Evolutionary conservation across 2,888 invertebrate genomes (phyloP).

Genomic region (Lasioglossum leucozonium): DNA sequence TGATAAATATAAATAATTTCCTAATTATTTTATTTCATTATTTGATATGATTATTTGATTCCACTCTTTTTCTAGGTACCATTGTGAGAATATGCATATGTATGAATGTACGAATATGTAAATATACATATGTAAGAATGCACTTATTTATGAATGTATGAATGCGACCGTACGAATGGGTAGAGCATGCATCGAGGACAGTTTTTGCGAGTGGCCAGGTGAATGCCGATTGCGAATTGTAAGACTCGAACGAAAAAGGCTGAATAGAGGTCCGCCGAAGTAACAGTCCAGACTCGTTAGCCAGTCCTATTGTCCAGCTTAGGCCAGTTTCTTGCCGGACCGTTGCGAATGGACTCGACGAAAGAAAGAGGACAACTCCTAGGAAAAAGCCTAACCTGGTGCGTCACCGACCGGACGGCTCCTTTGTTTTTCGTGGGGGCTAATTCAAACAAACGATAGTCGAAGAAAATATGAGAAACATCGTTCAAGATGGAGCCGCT

Average conservation of each 20-base stretch:
- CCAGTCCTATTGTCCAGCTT: neutral
- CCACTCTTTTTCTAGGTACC: no score
- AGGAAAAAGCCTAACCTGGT: neutral
- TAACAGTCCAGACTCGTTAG: conserved; percentile 11
- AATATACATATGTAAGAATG: no score
- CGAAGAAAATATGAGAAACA: conserved; percentile 63
- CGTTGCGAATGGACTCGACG: neutral
- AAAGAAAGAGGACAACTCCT: neutral
- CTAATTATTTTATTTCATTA: no score
- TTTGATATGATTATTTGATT: no score
- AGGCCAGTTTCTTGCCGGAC: neutral
- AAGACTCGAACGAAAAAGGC: neutral
- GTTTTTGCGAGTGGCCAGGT: neutral
- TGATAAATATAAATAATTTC: no score
- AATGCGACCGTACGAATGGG: no score
- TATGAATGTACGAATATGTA: no score
- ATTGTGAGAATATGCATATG: no score
- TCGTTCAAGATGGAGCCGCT: conserved; percentile 55
- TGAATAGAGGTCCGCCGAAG: neutral
- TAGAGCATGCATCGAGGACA: neutral
- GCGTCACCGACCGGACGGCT: neutral
- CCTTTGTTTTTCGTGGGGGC: conserved; percentile 5
- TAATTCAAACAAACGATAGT: conserved; percentile 61
- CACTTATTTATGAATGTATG: no score
- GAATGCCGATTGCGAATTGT: neutral